Conservation (phyloP, 2,113 vertebrate species). For the Pyxicephalus adspersus region DNA sequence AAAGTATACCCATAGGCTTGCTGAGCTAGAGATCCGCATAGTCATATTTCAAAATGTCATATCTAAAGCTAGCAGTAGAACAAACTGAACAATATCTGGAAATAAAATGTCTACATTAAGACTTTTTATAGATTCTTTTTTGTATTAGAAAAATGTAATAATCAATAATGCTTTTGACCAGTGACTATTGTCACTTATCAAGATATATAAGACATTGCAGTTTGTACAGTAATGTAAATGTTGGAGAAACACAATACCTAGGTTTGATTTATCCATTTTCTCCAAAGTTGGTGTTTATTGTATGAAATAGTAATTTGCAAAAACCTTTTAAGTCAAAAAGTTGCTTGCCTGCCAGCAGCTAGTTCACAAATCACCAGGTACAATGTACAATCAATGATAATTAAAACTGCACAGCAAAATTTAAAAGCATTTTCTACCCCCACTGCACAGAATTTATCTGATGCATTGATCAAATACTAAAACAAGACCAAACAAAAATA, state of each 20-base stretch:
- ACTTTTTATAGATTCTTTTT: constrained; percentile 17
- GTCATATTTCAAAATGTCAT: constrained; percentile 38
- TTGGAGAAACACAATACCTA: constrained; percentile 6
- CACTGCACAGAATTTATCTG: too few relatives aligned
- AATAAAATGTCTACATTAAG: not conserved
- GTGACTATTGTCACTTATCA: not conserved
- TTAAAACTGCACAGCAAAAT: too few relatives aligned
- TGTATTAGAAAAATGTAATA: not conserved
- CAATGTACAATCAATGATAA: constrained; percentile 14
- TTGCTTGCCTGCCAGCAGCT: not conserved
- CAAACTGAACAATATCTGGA: not conserved
- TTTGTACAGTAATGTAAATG: not conserved
- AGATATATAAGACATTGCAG: not conserved
- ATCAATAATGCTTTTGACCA: not conserved
- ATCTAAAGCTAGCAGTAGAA: constrained; percentile 16
- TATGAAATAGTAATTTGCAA: not conserved
- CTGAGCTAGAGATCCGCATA: not conserved
- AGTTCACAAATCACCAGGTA: not conserved
- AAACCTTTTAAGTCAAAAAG: not conserved
- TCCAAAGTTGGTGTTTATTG: constrained; percentile 3
- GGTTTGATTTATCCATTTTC: constrained; percentile 8
- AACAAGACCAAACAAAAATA: too few relatives aligned
- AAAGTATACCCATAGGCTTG: constrained; percentile 8
- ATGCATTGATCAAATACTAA: too few relatives aligned
- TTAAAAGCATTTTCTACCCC: too few relatives aligned